These are phyloP conservation scores for Perca fluviatilis DNA, from an alignment of 2,113 vertebrate species.

Conservation along the genomic window DNA sequence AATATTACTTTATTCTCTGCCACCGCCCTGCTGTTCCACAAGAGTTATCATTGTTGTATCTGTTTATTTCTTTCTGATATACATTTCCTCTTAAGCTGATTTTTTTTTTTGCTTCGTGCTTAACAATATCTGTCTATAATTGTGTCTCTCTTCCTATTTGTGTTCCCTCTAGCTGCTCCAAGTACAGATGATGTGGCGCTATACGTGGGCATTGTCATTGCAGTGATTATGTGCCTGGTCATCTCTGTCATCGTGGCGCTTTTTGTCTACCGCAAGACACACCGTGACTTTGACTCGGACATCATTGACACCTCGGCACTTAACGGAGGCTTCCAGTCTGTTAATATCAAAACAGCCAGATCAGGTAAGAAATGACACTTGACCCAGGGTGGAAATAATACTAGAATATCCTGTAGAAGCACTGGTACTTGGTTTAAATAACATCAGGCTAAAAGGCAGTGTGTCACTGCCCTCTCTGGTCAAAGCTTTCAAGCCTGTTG, in stretches of 20 bases:
- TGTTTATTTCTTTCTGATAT: conserved; percentile 6
- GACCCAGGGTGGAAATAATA: background rate
- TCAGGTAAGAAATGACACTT: conserved; percentile 86
- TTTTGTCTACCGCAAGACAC: conserved; percentile 96
- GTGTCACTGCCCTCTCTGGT: background rate
- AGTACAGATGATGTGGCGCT: conserved; percentile 93
- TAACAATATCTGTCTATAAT: background rate
- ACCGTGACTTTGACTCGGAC: conserved; percentile 94
- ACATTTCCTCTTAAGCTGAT: background rate
- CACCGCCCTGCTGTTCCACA: background rate
- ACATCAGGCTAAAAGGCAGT: background rate
- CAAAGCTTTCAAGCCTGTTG: background rate
- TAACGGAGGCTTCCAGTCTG: conserved; percentile 95
- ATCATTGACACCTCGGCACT: conserved; percentile 94
- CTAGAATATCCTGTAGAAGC: background rate
- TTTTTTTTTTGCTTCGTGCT: conserved; percentile 6
- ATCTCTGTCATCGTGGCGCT: conserved; percentile 92
- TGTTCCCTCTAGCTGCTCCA: conserved; percentile 87
- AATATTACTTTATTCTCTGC: conserved; percentile 6
- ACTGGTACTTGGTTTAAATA: background rate
- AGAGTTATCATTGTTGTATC: background rate
- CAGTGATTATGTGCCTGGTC: conserved; percentile 94
- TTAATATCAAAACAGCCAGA: conserved; percentile 95
- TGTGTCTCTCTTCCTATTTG: conserved; percentile 12
- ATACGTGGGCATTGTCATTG: conserved; percentile 93